Base-by-base conservation (phyloP, 2,797 vertebrate species). In the Dipus sagitta region DNA sequence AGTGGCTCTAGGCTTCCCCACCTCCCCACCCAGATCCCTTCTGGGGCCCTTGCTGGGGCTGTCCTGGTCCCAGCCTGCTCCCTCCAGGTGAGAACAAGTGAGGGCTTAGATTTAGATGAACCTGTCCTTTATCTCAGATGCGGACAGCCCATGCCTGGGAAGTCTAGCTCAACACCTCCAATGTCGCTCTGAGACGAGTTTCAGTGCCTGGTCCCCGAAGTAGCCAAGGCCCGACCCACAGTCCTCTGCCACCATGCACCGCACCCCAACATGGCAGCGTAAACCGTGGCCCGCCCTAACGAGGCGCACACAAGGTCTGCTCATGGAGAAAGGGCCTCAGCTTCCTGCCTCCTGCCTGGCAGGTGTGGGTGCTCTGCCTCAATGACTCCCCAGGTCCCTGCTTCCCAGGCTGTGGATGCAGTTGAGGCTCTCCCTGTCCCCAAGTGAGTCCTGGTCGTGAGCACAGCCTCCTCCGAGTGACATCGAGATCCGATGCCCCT, bases 321-420 rank as follows among this genome's bases (percentile, higher is more conserved):
- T 47, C 9, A 30, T 9, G 26, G 42, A 67, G 72, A 38, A 34
- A 54, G 30, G 17, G 0, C 1, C 17, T 32, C 67, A 6, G 54
- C n/a, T 20, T 12, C 54, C 23, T 24, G 58, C 42, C 0, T 0
- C 70, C 18, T 2, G 14, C 3, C 34, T 10, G 52, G 34, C 0
- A 58, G 28, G 11, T 12, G 32, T 0, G 7, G 76, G 13, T 32
- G 4, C 3, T 20, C 71, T 10, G 17, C 11, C 58, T 23, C 30
- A 83, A 15, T 13, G 2, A 30, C 26, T 2, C 12, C 52, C 42
- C 18, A 0, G 0, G 0, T 8, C 20, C 58, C 58, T 23, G 3
- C 0, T 1, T 1, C 34, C 60, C 28, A 24, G 32, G 11, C 62
- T 64, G 74, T 34, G 42, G 38, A 24, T 0, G 0, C 11, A 32